Base-by-base conservation (phyloP, 2,888 invertebrate species). In the Cistogaster globosa region DNA sequence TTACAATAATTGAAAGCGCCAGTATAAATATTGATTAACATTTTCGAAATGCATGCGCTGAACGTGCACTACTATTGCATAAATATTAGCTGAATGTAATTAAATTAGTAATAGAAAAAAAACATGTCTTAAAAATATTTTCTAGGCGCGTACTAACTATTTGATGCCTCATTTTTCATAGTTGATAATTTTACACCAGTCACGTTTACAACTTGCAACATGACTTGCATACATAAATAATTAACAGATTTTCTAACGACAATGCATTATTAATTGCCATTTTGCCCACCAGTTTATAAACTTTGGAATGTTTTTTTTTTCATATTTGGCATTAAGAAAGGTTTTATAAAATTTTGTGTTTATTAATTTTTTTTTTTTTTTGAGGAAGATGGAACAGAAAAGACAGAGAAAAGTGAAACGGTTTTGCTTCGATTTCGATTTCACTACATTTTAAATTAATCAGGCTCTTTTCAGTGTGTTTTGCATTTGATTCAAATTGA, bases 161-260 rank as follows among this genome's bases (percentile, higher is more conserved):
- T 32, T 32, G 51, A n/a, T 60, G 51, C 9, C 62, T 36, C 12
- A 22, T 53, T 60, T 42, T 26, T 16, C 2, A 42, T 57, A 48
- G 22, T n/a, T 80, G 20, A 22, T 74, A 2, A 32, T 45, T 20
- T 60, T 67, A 67, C 36, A n/a, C 67, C 62, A 75, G 55, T 68
- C 81, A 81, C 81, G 81, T 75, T 62, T 55, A 45, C 53, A 58
- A 11, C 26, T 18, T 68, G 60, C 53, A 58, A 7, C 38, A 26
- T 68, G 60, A 74, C 60, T 68, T 60, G 51, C 51, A 74, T 60
- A 42, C 51, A 74, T 74, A 80, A 45, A 45, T 62, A 53, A 80
- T 74, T 58, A 42, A 60, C 22, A 22, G 14, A 38, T 36, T 69
- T 62, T 38, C 18, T 48, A 38, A 53, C 18, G 4, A 32, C 20